phyloP scores from a whole-genome alignment of 2,797 vertebrate genomes.

The Chelonia mydas region DNA sequence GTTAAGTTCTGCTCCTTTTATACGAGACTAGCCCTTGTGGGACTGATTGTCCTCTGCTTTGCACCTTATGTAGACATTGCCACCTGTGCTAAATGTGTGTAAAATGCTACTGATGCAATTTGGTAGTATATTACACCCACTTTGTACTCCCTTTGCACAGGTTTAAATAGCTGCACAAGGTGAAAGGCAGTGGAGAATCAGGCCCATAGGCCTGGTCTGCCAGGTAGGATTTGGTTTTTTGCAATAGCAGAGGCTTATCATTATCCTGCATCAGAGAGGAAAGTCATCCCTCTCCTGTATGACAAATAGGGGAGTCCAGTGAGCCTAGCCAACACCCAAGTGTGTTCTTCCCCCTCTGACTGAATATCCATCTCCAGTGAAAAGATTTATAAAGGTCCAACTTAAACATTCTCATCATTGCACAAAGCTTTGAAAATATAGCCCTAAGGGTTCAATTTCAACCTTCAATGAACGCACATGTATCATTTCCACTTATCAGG shows the following conservation, averaged over 20 bases:
- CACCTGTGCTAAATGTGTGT: no score
- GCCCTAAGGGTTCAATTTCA: constrained; percentile 12
- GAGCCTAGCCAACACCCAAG: background rate
- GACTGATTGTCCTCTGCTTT: no score
- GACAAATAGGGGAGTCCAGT: background rate
- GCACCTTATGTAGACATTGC: no score
- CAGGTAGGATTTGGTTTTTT: background rate
- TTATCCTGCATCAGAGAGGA: background rate
- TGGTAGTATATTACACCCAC: no score
- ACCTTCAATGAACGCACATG: background rate
- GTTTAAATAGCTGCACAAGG: background rate
- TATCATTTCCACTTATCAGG: constrained; percentile 47
- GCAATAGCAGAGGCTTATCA: background rate
- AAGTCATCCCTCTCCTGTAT: background rate
- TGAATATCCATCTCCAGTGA: background rate
- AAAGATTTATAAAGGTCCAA: constrained; percentile 22
- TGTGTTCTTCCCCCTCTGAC: background rate
- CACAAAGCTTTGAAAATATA: background rate
- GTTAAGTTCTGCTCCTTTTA: background rate
- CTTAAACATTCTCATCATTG: constrained; percentile 36
- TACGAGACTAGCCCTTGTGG: background rate
- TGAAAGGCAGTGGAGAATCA: background rate
- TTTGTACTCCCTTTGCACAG: no score
- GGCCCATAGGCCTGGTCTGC: background rate
- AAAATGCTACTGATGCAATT: no score